Base-by-base conservation (phyloP, 2,797 vertebrate genomes). In the Silurus lanzhouensis region DNA sequence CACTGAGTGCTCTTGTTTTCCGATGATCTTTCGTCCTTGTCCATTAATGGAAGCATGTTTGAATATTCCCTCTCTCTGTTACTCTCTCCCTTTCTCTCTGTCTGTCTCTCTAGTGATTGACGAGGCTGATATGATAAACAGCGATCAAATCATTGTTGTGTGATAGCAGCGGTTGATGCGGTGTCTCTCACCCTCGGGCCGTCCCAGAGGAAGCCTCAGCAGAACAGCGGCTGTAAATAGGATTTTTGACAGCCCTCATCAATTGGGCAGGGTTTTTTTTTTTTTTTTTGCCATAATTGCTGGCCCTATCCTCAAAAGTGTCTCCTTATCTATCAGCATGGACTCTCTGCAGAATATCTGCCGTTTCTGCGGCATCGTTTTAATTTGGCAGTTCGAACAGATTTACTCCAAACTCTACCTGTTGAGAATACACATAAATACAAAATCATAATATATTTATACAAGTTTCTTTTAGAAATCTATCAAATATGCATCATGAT, bases 111-210 rank as follows among this genome's bases (percentile, higher is more conserved):
- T 44, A 14, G 22, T 72, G 57, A 71, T 22, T 63, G 85, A 78
- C 2, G 74, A 64, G 72, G 77, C 19, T 83, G 81, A 83, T 86
- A 61, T 83, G 58, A 83, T 79, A 72, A 86, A 86, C 75, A 86
- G 25, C 75, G 22, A 31, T 68, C 17, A 15, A 81, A 58, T 79
- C 20, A 46, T 81, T 58, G 72, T 79, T 86, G 75, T 72, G 72
- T 71, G 70, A 66, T 60, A 66, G 57, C 85, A 71, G 25, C 5
- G 27, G 58, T 86, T 78, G 46, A 61, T n/a, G 58, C 48, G 6
- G 19, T 79, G 81, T 61, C 48, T 86, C 57, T 70, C 31, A 10
- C 63, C 38, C 64, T n/a, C 1, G 17, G 64, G 20, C 4, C 22
- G 4, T 74, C 64, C 83, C 72, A 71, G n/a, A 17, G 58, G 38